Conservation (phyloP, 2,888 invertebrate species). For the Pollenia griseotomentosa region DNA sequence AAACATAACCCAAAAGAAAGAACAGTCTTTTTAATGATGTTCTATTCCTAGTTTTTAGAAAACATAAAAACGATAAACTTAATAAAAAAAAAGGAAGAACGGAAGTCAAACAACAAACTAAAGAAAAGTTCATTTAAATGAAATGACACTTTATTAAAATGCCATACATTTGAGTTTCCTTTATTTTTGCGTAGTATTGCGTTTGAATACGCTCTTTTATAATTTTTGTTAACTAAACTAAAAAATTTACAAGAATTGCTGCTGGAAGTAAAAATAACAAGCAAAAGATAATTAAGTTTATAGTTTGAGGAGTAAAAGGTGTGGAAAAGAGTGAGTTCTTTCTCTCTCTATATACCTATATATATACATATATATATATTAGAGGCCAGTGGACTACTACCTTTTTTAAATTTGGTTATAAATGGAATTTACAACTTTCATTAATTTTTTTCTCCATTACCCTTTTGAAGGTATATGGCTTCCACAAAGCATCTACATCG, state of each 20-base stretch:
- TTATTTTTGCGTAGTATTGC: neutral
- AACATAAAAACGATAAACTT: neutral
- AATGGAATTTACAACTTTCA: no score
- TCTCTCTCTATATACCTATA: no score
- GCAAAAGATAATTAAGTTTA: neutral
- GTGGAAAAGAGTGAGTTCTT: neutral
- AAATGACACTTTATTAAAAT: slow-evolving; percentile 62
- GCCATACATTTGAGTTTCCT: neutral
- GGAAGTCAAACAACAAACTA: neutral
- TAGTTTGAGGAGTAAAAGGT: neutral
- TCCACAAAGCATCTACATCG: no score
- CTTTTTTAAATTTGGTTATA: no score
- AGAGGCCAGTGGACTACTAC: no score
- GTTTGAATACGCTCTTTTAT: neutral
- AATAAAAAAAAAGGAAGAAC: neutral
- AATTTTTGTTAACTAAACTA: neutral
- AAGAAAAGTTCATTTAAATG: slow-evolving; percentile 21
- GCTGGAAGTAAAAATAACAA: slow-evolving; percentile 11
- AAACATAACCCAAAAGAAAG: neutral
- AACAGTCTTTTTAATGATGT: slow-evolving; percentile 2
- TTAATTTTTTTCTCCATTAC: no score
- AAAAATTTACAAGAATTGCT: neutral
- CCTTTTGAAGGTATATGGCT: no score
- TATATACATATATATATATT: no score
- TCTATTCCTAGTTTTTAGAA: neutral